Base-by-base conservation (phyloP, 2,797 vertebrate species). In the Sitta carolinensis region DNA sequence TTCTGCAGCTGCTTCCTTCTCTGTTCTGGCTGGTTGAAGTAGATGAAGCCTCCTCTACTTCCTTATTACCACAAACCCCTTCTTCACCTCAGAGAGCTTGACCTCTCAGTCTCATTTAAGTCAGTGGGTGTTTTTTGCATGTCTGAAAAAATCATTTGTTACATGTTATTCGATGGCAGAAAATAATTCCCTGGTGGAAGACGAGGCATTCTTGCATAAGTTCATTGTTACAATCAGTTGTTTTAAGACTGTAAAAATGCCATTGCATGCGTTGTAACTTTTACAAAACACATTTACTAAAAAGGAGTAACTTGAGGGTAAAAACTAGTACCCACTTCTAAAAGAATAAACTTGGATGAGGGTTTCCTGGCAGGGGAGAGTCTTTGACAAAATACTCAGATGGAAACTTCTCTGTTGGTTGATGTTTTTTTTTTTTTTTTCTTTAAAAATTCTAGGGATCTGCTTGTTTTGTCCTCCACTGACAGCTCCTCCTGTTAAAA, bases 271-370 rank as follows among this genome's bases (percentile, higher is more conserved):
- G n/a, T 88, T 93, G 89, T 95, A 94, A 90, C 83, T 95, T 96
- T 94, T 95, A 89, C 90, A 93, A 96, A 96, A 92, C 77, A 79
- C 68, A 94, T 93, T 94, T 94, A 80, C 94, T 94, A 92, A 96
- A 94, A 90, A 94, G 80, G 93, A 94, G 83, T 96, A 94, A 88
- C 95, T 93, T 87, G 95, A 94, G 96, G 94, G 93, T 92, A 96
- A 95, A 93, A 93, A 21, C 83, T 82, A 52, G 77, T 83, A 57
- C 91, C 94, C 93, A 89, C 94, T 96, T 96, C 95, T 96, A 91
- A 96, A 87, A 70, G 95, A 94, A 95, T 23, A 84, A 94, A 93
- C 67, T 96, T 96, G 94, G 80, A 95, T 80, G 94, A 84, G 83
- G 51, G 57, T 83, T 95, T 94, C 86, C 91, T 96, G 90, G 86